Percentiles rank a stretch among this genome's conserved stretches.
These are phyloP conservation scores for Omphaloscelis lunosa DNA, from an alignment of 2,888 invertebrate species.

Conservation along the genomic window DNA sequence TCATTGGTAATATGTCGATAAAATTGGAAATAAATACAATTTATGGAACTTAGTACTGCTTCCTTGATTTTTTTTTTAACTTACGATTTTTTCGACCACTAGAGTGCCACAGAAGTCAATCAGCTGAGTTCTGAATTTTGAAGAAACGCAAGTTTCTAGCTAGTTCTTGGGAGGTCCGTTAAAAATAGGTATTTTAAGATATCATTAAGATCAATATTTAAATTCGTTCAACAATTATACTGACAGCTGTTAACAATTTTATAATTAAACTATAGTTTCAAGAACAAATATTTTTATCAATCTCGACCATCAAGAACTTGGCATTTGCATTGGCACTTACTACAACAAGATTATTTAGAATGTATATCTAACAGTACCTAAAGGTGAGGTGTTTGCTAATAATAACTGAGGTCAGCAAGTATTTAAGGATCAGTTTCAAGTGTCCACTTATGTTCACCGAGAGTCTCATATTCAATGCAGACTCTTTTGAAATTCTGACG, in stretches of 20 bases:
- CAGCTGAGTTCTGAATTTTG: not conserved
- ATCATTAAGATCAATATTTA: slow-evolving; percentile 54
- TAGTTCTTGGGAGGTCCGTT: slow-evolving; percentile 19
- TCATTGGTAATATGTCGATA: slow-evolving; percentile 40
- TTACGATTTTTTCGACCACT: not conserved
- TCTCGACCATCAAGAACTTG: slow-evolving; percentile 59
- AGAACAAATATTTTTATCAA: slow-evolving; percentile 66
- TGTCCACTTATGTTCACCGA: not conserved
- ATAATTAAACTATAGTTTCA: slow-evolving; percentile 57
- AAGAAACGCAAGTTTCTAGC: not conserved
- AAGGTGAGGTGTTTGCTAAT: slow-evolving; percentile 45
- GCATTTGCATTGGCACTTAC: slow-evolving; percentile 44
- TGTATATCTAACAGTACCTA: slow-evolving; percentile 50
- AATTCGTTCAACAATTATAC: slow-evolving; percentile 41
- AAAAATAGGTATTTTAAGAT: slow-evolving; percentile 30
- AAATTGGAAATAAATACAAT: slow-evolving; percentile 31
- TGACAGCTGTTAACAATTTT: slow-evolving; percentile 49
- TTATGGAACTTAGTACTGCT: slow-evolving; percentile 4
- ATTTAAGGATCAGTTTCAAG: slow-evolving; percentile 28
- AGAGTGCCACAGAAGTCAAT: not conserved
- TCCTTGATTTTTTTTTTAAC: slow-evolving; percentile 6
- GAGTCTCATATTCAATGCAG: not conserved
- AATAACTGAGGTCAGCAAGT: slow-evolving; percentile 51
- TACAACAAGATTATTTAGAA: slow-evolving; percentile 55
- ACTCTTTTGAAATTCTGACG: not conserved